Conservation (phyloP, 2,888 invertebrate genomes). For the Caenorhabditis sp. region DNA sequence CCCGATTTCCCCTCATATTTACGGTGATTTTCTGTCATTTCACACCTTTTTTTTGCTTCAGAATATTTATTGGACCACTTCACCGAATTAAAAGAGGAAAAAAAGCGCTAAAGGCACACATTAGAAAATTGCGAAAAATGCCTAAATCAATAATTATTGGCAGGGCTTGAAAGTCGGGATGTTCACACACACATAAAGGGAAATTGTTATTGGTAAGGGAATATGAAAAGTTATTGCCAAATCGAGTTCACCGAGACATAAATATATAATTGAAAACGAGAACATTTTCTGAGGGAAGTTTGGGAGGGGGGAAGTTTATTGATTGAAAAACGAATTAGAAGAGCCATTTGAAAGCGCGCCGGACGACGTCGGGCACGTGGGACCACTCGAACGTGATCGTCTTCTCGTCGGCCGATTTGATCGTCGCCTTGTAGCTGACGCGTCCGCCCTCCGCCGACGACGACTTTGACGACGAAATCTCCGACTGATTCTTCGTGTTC, state of each 20-base stretch:
- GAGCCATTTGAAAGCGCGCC: conserved; percentile 73
- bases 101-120: conserved; percentile 32
- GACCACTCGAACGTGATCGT: conserved; percentile 74
- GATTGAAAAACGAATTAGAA: conserved; percentile 56
- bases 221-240: conserved; percentile 43
- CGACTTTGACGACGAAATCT: conserved; percentile 38
- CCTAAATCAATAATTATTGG: neutral
- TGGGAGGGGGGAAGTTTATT: neutral
- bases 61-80: neutral
- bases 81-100: neutral
- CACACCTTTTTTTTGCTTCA: neutral
- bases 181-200: conserved; percentile 20
- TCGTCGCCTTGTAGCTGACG: conserved; percentile 66
- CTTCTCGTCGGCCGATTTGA: conserved; percentile 69
- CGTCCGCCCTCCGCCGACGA: conserved; percentile 42
- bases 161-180: neutral
- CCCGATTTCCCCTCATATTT: neutral
- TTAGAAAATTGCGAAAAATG: neutral
- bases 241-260: conserved; percentile 44
- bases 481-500: conserved; percentile 61
- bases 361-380: conserved; percentile 67
- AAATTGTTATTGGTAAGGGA: neutral
- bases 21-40: neutral
- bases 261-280: conserved; percentile 5
- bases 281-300: no score